Evolutionary conservation across 64 coral and sea anemone species (phyloP).

Genomic region (Actinia equina): DNA sequence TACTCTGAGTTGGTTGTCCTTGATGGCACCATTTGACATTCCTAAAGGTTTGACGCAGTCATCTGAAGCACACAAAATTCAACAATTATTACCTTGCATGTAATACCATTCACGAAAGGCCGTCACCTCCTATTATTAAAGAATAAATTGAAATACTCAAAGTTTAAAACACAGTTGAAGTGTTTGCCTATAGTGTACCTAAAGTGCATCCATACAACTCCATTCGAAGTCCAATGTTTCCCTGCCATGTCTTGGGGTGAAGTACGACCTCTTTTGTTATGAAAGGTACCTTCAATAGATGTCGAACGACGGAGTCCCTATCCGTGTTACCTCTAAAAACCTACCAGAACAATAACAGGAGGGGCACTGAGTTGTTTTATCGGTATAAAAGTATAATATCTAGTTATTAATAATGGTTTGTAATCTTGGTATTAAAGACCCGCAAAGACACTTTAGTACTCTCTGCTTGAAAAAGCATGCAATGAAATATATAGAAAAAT

Average conservation of each 20-base stretch:
- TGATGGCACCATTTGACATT: constrained; percentile 42
- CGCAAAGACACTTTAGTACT: too few relatives aligned
- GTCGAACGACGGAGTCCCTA: constrained; percentile 42
- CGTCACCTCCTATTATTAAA: background rate
- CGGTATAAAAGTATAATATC: too few relatives aligned
- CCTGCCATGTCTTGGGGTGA: constrained; percentile 34
- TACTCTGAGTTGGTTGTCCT: constrained; percentile 47
- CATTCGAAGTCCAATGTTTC: constrained; percentile 38
- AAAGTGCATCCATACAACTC: constrained; percentile 55
- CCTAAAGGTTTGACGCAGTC: constrained; percentile 57
- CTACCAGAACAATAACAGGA: background rate
- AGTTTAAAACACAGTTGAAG: background rate
- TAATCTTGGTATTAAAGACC: background rate
- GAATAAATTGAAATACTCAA: too few relatives aligned
- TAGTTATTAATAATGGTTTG: background rate
- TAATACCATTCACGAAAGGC: background rate
- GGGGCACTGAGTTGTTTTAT: background rate
- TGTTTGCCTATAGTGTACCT: constrained; percentile 3
- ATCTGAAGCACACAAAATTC: constrained; percentile 4
- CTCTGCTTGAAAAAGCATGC: too few relatives aligned
- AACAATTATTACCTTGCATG: background rate
- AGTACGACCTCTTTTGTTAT: constrained; percentile 39
- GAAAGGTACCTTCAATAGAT: constrained; percentile 38
- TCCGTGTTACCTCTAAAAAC: constrained; percentile 50
- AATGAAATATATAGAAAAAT: background rate